phyloP scores from a whole-genome alignment of 2,113 vertebrate species.

The Rhombomys opimus region DNA sequence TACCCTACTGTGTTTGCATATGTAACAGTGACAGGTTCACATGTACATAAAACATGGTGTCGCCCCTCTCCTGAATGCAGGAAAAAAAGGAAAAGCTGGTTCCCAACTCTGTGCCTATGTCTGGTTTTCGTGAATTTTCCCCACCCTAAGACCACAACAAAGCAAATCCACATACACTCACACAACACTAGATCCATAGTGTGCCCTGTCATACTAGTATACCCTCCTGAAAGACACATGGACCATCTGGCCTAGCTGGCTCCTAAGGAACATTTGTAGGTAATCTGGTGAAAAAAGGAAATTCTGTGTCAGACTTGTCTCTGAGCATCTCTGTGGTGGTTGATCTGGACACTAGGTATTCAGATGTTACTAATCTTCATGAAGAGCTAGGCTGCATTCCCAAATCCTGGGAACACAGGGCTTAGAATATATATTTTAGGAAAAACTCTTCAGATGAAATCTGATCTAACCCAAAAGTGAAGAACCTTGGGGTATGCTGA shows the following conservation, averaged over 20 bases:
- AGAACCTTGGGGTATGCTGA: neutral
- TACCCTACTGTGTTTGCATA: neutral
- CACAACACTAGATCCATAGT: neutral
- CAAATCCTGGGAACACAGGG: neutral
- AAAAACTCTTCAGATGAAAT: neutral
- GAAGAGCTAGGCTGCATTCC: neutral
- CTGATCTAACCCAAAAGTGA: neutral
- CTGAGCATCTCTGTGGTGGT: neutral
- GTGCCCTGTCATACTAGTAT: neutral
- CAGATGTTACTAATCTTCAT: too few species aligned
- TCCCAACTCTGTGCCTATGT: neutral
- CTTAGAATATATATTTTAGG: neutral
- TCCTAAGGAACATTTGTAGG: constrained; percentile 10
- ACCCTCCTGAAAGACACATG: neutral
- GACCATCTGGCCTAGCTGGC: neutral
- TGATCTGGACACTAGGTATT: too few species aligned
- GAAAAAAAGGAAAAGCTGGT: neutral
- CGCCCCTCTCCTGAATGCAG: neutral
- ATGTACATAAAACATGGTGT: neutral
- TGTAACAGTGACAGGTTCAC: constrained; percentile 25
- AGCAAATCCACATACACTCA: neutral
- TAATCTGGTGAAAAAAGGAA: neutral
- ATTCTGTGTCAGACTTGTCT: neutral
- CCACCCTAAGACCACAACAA: neutral
- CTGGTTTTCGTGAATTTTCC: constrained; percentile 12